Evolutionary conservation across 2,888 invertebrate genomes (phyloP), one percentile per base, ranked within the genome.

Genomic region (Cerceris rybyensis): DNA sequence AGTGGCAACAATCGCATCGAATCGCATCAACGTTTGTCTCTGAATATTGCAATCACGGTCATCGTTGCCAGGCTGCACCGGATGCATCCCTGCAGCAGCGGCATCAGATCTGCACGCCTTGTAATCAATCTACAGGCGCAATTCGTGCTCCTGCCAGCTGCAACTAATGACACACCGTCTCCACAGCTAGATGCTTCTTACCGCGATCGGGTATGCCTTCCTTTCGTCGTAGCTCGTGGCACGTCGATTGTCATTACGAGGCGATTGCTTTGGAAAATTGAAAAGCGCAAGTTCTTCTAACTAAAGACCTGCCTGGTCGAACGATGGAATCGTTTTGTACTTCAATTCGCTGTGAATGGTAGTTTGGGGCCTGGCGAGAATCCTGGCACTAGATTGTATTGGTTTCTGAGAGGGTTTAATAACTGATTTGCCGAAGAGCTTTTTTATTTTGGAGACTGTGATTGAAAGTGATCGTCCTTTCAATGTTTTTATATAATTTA

Each of bases 91-190:
- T 59, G 52, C 14, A 16, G 65, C 70, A 49, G 39, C 66, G 69
- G 41, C 67, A 43, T 67, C 82, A 73, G 70, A 49, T 68, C 63
- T 68, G 87, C 58, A 70, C 17, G 14, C 82, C 83, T 84, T 85
- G 81, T 83, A 82, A 88, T 88, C 88, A 86, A 80, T 83, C 78
- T 60, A 11, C 81, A 88, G 88, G 88, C 85, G 87, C 80, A 42
- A 57, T 60, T 41, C 58, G 55, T 60, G 64, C 69, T 41, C 43
- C 16, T 42, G 7, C 11, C 55, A 14, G 49, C 54, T 46, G 55
- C 67, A 41, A 50, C 58, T 75, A 70, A 77, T 77, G 52, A 46
- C 57, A 49, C 54, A 55, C 70, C 54, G 39, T 41, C 46, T 63
- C 46, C 17, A 28, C 49, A 14, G 17, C 55, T 50, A 17, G 49